Evolutionary conservation across 2,888 invertebrate genomes (phyloP).

Genomic region (Drosophila birchii): DNA sequence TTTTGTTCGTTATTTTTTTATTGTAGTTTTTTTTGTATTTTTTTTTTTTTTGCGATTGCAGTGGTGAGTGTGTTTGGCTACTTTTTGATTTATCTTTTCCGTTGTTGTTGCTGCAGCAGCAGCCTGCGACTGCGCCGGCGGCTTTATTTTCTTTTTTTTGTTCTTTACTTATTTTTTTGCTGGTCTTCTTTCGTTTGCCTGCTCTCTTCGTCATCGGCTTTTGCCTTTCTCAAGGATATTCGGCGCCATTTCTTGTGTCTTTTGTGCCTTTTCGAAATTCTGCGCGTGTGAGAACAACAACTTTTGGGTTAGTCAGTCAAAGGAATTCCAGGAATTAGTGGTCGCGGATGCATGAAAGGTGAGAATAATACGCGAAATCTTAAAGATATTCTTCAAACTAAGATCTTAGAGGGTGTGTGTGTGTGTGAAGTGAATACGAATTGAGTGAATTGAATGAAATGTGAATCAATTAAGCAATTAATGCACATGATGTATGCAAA

Average conservation of each 20-base stretch:
- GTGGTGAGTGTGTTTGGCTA: conserved; percentile 66
- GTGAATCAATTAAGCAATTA: conserved; percentile 77
- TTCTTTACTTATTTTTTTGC: conserved; percentile 9
- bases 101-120: conserved; percentile 58
- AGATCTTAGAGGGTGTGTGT: conserved; percentile 6
- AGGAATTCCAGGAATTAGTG: conserved; percentile 76
- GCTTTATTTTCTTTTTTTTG: conserved; percentile 51
- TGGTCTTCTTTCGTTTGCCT: conserved; percentile 9
- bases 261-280: conserved; percentile 58
- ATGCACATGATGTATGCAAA: conserved; percentile 64
- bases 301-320: conserved; percentile 76
- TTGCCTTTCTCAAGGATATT: conserved; percentile 77
- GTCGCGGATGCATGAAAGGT: conserved; percentile 63
- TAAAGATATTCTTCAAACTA: conserved; percentile 47
- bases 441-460: conserved; percentile 74
- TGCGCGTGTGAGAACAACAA: conserved; percentile 71
- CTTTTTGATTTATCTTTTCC: conserved; percentile 81
- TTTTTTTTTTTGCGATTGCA: conserved; percentile 28
- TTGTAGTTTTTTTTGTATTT: conserved; percentile 10
- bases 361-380: conserved; percentile 60
- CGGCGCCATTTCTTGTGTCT: conserved; percentile 65
- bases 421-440: conserved; percentile 50
- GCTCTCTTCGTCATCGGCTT: conserved; percentile 63
- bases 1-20: not conserved
- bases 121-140: conserved; percentile 63